phyloP scores from a whole-genome alignment of 2,113 vertebrate genomes.

The Cebidichthys violaceus region DNA sequence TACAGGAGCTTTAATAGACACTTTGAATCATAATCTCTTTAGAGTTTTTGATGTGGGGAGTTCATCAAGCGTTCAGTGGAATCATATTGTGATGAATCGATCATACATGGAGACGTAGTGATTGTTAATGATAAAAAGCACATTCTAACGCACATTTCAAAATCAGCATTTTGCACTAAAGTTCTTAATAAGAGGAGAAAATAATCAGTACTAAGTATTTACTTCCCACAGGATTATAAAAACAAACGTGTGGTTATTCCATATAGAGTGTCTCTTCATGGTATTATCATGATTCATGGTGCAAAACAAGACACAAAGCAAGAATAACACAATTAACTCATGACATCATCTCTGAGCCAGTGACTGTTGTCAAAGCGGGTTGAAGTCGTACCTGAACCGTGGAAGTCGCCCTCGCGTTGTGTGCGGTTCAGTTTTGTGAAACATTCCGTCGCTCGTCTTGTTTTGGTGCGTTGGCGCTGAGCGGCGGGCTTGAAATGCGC shows the following conservation, averaged over 20 bases:
- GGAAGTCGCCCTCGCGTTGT: neutral
- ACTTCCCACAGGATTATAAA: too few species aligned
- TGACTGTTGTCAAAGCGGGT: neutral
- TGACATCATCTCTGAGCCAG: neutral
- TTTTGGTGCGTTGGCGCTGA: neutral
- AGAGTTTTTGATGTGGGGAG: neutral
- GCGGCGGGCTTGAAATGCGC: neutral
- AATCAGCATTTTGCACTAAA: too few species aligned
- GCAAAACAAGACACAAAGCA: neutral
- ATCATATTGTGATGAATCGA: neutral
- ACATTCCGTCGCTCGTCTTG: neutral
- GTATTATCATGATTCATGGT: too few species aligned
- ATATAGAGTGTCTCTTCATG: too few species aligned
- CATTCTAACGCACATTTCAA: too few species aligned
- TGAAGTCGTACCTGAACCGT: neutral
- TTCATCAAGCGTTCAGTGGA: neutral
- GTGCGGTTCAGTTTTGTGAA: neutral
- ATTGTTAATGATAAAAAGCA: too few species aligned
- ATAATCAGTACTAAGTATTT: too few species aligned
- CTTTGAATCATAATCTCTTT: neutral
- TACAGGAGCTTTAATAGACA: neutral
- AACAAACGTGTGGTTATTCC: too few species aligned
- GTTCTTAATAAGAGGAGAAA: too few species aligned
- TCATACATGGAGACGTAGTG: neutral
- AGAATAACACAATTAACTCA: neutral